A percentile compares a stretch with the other conserved stretches of the same genome.
These are phyloP conservation scores for Drosophila siamana DNA, from an alignment of 2,888 invertebrate genomes.

Conservation along the genomic window DNA sequence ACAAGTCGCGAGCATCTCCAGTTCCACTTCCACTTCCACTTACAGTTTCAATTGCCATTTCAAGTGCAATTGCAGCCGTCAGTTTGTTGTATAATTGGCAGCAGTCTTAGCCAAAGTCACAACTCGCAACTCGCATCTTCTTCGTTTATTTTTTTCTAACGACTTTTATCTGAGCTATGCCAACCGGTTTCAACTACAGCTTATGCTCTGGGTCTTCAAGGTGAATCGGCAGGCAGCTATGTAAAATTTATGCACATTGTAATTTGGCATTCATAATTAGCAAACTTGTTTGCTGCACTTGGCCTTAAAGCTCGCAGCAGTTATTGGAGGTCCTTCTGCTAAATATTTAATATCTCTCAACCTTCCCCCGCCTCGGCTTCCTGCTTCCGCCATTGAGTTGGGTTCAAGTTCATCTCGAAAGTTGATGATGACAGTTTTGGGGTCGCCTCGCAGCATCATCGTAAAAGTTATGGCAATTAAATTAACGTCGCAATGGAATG, in stretches of 20 bases:
- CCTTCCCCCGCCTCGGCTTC: too few species aligned
- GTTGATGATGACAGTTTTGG: conserved; percentile 14
- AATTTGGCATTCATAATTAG: conserved; percentile 65
- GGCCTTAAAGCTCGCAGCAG: conserved; percentile 17
- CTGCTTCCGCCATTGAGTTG: conserved; percentile 43
- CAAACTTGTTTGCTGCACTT: conserved; percentile 71
- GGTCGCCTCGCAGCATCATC: conserved; percentile 4
- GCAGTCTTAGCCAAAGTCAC: conserved; percentile 16
- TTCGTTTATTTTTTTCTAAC: conserved; percentile 7
- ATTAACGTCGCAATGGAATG: conserved; percentile 46
- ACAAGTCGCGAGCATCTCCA: conserved; percentile 14
- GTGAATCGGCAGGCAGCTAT: conserved; percentile 61
- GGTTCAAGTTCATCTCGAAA: conserved; percentile 38
- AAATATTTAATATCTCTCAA: conserved; percentile 38
- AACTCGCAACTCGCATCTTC: too few species aligned
- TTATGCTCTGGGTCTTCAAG: conserved; percentile 57
- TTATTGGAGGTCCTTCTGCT: neutral
- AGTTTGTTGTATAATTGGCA: conserved; percentile 55
- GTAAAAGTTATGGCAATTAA: conserved; percentile 59
- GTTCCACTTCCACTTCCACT: conserved; percentile 21
- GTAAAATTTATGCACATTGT: conserved; percentile 57
- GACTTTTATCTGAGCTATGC: conserved; percentile 41
- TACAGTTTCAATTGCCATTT: conserved; percentile 39
- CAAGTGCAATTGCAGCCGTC: conserved; percentile 20
- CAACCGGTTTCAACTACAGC: conserved; percentile 64